Base-by-base conservation (phyloP, 2,888 invertebrate genomes). In the Agapostemon virescens region DNA sequence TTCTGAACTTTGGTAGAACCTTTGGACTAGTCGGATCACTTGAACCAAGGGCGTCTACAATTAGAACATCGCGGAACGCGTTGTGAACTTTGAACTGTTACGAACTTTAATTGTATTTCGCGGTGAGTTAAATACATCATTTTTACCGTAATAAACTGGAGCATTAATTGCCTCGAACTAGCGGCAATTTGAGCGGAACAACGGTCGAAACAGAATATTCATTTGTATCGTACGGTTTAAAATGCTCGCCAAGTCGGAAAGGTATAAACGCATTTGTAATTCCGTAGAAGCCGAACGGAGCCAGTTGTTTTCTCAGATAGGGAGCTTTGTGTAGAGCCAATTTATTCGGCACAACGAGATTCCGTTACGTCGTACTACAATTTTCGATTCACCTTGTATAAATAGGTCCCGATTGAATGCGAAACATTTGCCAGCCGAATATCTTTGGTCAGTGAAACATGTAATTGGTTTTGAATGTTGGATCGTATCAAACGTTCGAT, bases 401-500 rank as follows among this genome's bases (percentile, higher is more conserved):
- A 80, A 78, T 78, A 73, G 80, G 73, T 70, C 78, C 42, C 78
- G 73, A 80, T 80, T 78, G 80, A 80, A 80, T 78, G 69, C 78
- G 80, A 74, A 80, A 69, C 80, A 66, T 80, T 80, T 79, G 42
- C 79, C 58, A 38, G 64, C 42, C 49, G 73, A 63, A 69, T 78
- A 80, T 80, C 80, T 80, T 80, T 78, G 73, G 80, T 58, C 80
- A 74, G 73, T 78, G 80, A 74, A 78, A 74, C 80, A 69, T 80
- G 80, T 80, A 80, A 80, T 80, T 80, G 80, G 80, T 80, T 80
- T 80, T 74, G 80, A 77, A 78, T 74, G 80, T 74, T 80, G 69
- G 40, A 66, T 66, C 63, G 76, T 67, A 75, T 75, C 69, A 72
- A 69, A 66, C 55, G 71, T 69, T 40, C 58, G 26, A 69, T 64